Evolutionary conservation across 2,797 vertebrate species (phyloP).

Genomic region (Liasis olivaceus): DNA sequence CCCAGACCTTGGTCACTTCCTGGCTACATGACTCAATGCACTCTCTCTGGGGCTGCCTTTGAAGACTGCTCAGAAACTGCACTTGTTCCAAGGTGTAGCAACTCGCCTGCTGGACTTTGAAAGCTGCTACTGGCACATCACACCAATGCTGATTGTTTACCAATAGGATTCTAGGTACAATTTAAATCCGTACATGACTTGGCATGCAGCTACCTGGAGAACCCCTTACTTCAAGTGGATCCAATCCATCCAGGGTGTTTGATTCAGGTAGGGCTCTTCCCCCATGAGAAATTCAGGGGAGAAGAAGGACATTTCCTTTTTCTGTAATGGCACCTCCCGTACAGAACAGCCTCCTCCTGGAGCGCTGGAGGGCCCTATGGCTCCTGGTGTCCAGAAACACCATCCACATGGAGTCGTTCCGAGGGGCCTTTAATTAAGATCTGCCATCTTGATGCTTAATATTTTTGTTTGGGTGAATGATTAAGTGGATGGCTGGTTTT

Average conservation of each 20-base stretch:
- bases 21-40: too few species aligned
- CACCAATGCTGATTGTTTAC: background rate
- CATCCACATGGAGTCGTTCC: background rate
- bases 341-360: background rate
- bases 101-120: background rate
- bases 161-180: too few species aligned
- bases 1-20: too few species aligned
- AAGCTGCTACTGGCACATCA: background rate
- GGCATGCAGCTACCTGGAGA: too few species aligned
- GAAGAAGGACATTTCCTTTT: background rate
- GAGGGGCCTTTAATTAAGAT: background rate
- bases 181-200: too few species aligned
- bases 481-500: background rate
- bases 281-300: background rate
- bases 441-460: background rate
- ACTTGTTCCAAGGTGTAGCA: background rate
- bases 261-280: background rate
- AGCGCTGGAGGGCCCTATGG: background rate
- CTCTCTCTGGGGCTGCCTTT: too few species aligned
- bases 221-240: background rate
- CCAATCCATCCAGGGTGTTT: background rate
- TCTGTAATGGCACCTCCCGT: background rate
- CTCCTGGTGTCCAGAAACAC: background rate
- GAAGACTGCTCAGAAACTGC: background rate
- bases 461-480: background rate